Evolutionary conservation across 2,888 invertebrate genomes (phyloP).

Genomic region (Zaprionus lineosus): DNA sequence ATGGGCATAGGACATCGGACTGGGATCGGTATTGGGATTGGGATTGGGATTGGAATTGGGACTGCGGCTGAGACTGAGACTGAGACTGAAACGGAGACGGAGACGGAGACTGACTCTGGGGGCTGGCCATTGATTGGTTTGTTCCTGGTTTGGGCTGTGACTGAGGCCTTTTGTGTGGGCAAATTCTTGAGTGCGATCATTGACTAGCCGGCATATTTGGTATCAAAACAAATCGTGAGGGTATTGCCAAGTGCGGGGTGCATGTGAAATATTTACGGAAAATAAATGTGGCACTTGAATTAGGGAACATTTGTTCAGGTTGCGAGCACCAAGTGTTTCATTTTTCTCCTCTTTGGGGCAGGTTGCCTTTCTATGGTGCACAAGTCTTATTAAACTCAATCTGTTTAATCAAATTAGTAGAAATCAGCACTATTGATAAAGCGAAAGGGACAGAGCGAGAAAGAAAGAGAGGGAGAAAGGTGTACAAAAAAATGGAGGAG

Average conservation of each 20-base stretch:
- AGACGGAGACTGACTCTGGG: slow-evolving; percentile 24
- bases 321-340: no score
- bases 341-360: no score
- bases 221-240: slow-evolving; percentile 74
- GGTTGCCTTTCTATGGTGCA: slow-evolving; percentile 42
- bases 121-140: slow-evolving; percentile 73
- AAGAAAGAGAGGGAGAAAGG: neutral
- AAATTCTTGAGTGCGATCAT: slow-evolving; percentile 72
- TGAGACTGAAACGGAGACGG: slow-evolving; percentile 18
- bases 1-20: no score
- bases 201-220: slow-evolving; percentile 76
- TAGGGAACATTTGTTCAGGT: slow-evolving; percentile 73
- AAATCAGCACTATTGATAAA: slow-evolving; percentile 58
- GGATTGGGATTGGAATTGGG: slow-evolving; percentile 8
- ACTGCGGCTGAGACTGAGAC: slow-evolving; percentile 9
- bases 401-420: slow-evolving; percentile 76
- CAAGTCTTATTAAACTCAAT: slow-evolving; percentile 70
- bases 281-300: slow-evolving; percentile 76
- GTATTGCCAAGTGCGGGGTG: slow-evolving; percentile 40
- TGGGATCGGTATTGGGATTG: neutral
- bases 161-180: slow-evolving; percentile 70
- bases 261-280: slow-evolving; percentile 73
- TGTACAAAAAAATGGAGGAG: no score
- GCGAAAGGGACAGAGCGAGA: neutral
- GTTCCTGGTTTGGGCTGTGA: slow-evolving; percentile 39